These are phyloP conservation scores for Tenrec ecaudatus DNA, from an alignment of 2,113 vertebrate genomes.

Conservation along the genomic window DNA sequence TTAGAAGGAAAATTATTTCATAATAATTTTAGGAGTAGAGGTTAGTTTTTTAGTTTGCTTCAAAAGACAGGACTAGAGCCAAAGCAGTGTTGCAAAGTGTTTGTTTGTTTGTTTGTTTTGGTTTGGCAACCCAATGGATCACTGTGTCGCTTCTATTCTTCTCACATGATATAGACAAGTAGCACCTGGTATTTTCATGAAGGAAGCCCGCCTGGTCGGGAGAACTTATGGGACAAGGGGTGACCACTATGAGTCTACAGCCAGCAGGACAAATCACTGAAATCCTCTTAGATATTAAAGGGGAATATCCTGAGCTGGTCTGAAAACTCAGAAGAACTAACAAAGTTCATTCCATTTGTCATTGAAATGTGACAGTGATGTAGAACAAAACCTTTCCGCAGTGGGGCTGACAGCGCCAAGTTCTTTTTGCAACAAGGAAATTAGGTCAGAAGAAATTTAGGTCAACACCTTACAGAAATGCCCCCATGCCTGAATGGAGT, in stretches of 20 bases:
- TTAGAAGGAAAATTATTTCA: background rate
- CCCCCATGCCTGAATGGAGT: constrained; percentile 75
- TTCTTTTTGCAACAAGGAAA: constrained; percentile 82
- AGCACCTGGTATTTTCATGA: background rate
- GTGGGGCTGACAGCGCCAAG: constrained; percentile 77
- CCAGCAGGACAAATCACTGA: constrained; percentile 67
- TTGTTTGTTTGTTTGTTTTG: background rate
- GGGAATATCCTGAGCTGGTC: constrained; percentile 74
- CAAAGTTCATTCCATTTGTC: constrained; percentile 83
- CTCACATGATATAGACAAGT: background rate
- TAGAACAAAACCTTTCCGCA: constrained; percentile 82
- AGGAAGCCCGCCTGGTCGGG: background rate
- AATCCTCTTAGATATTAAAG: constrained; percentile 71
- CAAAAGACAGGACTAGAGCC: constrained; percentile 32
- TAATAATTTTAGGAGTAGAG: background rate
- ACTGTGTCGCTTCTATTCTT: constrained; percentile 42
- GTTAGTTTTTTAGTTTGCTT: constrained; percentile 47
- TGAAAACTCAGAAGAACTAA: constrained; percentile 79
- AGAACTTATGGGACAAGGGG: background rate
- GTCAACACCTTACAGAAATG: constrained; percentile 83
- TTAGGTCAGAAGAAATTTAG: constrained; percentile 85
- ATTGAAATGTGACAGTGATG: constrained; percentile 84
- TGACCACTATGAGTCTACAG: constrained; percentile 11
- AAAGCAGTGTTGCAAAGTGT: background rate
- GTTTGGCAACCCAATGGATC: background rate